These are phyloP conservation scores for Clarias laeviceps DNA, from an alignment of 2,797 vertebrate species.

Conservation along the genomic window DNA sequence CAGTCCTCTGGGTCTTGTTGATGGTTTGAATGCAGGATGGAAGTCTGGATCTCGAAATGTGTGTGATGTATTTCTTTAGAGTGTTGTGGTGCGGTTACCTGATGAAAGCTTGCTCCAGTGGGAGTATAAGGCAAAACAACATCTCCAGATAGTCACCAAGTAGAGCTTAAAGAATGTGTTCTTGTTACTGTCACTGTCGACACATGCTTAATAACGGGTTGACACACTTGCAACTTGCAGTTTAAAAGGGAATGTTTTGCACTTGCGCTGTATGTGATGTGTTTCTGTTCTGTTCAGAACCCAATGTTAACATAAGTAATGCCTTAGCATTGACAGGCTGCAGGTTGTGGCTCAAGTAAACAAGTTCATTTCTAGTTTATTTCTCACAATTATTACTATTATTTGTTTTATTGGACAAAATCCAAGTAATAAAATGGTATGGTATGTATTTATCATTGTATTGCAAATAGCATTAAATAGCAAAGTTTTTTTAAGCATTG, in stretches of 20 bases:
- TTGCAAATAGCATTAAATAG: not conserved
- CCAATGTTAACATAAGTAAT: not conserved
- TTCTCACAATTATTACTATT: not conserved
- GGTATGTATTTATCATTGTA: not conserved
- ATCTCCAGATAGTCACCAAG: slow-evolving; percentile 26
- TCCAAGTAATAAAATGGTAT: not conserved
- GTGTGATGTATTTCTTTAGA: not conserved
- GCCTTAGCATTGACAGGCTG: not conserved
- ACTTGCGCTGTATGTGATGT: not conserved
- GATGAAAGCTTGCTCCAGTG: slow-evolving; percentile 41
- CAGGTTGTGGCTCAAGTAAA: not conserved
- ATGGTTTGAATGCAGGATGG: slow-evolving; percentile 1
- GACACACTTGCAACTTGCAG: not conserved
- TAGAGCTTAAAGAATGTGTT: slow-evolving; percentile 48
- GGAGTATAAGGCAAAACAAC: slow-evolving; percentile 21
- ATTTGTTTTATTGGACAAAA: not conserved
- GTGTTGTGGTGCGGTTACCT: slow-evolving; percentile 26
- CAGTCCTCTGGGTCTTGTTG: slow-evolving; percentile 18
- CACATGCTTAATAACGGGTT: slow-evolving; percentile 41
- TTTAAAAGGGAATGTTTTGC: slow-evolving; percentile 15
- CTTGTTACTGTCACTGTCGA: slow-evolving; percentile 50
- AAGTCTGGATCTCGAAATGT: slow-evolving; percentile 11
- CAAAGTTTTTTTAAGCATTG: not conserved
- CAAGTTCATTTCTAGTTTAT: not conserved
- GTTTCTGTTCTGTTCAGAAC: not conserved